Evolutionary conservation across 1,140 invertebrate species (phyloP).

Genomic region (Drosophila nebulosa): DNA sequence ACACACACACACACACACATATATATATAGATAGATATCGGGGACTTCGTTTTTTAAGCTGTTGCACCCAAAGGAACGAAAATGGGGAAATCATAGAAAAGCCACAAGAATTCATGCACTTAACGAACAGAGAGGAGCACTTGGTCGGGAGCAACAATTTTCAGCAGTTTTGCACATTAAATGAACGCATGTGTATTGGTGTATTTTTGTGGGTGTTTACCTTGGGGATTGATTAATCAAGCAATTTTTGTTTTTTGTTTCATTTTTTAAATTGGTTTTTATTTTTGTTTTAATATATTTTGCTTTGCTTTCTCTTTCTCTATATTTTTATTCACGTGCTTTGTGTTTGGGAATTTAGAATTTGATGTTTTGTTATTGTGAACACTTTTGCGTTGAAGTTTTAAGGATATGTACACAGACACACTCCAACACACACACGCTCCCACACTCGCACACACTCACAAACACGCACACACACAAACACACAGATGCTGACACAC

Average conservation of each 20-base stretch:
- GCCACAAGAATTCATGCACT: background rate
- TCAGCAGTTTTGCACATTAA: background rate
- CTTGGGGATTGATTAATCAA: slow-evolving; percentile 43
- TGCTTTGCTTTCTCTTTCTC: background rate
- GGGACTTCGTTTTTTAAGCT: slow-evolving; percentile 66
- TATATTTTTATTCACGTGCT: slow-evolving; percentile 5
- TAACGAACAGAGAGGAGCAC: background rate
- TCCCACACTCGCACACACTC: slow-evolving; percentile 14
- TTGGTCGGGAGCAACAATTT: slow-evolving; percentile 39
- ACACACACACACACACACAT: slow-evolving; percentile 31
- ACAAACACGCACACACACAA: slow-evolving; percentile 4
- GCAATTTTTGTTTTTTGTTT: slow-evolving; percentile 40
- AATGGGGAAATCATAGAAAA: background rate
- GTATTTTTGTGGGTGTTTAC: slow-evolving; percentile 15
- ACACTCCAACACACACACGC: slow-evolving; percentile 25
- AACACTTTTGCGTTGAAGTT: slow-evolving; percentile 58
- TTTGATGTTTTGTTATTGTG: slow-evolving; percentile 43
- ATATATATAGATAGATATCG: slow-evolving; percentile 37
- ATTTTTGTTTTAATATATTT: background rate
- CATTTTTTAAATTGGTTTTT: slow-evolving; percentile 15
- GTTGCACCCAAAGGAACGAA: slow-evolving; percentile 49
- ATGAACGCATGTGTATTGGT: background rate
- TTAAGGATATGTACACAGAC: slow-evolving; percentile 26
- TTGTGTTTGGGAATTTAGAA: slow-evolving; percentile 11
- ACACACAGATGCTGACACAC: slow-evolving; percentile 27